Base-by-base conservation (phyloP, 2,888 invertebrate genomes). In the Chrysotoxum bicinctum region DNA sequence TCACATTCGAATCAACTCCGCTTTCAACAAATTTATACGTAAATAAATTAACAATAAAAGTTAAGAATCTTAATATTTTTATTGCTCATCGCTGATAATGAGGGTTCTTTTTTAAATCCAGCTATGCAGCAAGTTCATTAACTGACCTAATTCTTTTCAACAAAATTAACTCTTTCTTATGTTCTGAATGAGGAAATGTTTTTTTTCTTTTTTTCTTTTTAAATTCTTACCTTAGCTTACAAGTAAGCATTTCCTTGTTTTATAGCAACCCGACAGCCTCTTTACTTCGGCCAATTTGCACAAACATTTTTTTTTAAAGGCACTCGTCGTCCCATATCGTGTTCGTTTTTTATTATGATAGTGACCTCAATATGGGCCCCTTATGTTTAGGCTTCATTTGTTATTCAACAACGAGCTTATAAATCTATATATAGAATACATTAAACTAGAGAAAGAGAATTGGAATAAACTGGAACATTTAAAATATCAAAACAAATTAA, bases 341-440 rank as follows among this genome's bases (percentile, higher is more conserved):
- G 30, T 62, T 70, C 10, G 26, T 37, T 35, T 54, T 12, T 9
- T n/a, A 8, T 23, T 43, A n/a, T 43, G n/a, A 26, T 43, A 26
- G 62, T 45, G 77, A 35, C 62, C 70, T 35, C 66, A 30, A 56
- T 75, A 12, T 43, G 10, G 2, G 23, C n/a, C 19, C 40, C 30
- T 35, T 23, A 56, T 16, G 10, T 37, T 64, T 16, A 12, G 50
- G 32, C 32, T 50, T 66, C 32, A 75, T 76, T 70, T 30, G 40
- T 48, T 16, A 76, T 70, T 81, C 35, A 70, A 35, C 30, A 26
- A 37, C 35, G 19, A 23, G 56, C 37, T 10, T 16, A 40, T 19
- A 12, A 19, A 43, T 40, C 26, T 12, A 26, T 26, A 26, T 26
- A 26, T n/a, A n/a, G n/a, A n/a, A n/a, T n/a, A 40, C 12, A 30